Evolutionary conservation across 2,888 invertebrate genomes (phyloP), one percentile per base, ranked within the genome.

Genomic region (Galeopsomyia nigrocyanea): DNA sequence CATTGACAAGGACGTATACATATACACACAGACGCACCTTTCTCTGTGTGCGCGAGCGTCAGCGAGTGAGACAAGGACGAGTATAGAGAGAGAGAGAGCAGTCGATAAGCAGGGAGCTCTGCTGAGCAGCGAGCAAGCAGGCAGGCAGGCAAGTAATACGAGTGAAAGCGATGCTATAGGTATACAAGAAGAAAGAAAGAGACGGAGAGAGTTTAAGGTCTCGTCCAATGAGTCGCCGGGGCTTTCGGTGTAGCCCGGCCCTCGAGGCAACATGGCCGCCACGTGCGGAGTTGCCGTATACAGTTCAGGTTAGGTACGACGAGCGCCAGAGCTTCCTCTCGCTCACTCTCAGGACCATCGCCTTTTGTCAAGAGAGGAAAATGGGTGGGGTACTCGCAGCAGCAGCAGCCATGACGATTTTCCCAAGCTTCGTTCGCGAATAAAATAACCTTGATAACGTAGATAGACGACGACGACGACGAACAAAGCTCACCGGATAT

Each of bases 251-350:
- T 81, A 77, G 86, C 82, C 86, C 86, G 82, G 81, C 86, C 86
- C 86, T 84, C 84, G 78, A 78, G 76, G 77, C 81, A 86, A 84
- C 82, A 86, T 86, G 86, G 86, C 86, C 81, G 84, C 79, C 75
- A 74, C 75, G 78, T 82, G 79, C 74, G 5, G 26, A 39, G 39
- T 39, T 39, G 73, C 51, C 69, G 65, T 66, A 70, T 57, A 69
- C 67, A 21, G 22, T 79, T 82, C 78, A 77, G 75, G 78, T 77
- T 77, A 77, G 79, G 78, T 76, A 76, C 77, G 77, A 74, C 75
- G 73, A 26, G 26, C 13, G 21, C 26, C n/a, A n/a, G 22, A 31
- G 49, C 31, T 55, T 56, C 69, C 64, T 71, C 69, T 66, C 69
- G 46, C 68, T 71, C 53, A 31, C 19, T 17, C 51, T 67, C 79